Evolutionary conservation across 2,888 invertebrate species (phyloP).

Genomic region (Scelioninae gen. 1): DNA sequence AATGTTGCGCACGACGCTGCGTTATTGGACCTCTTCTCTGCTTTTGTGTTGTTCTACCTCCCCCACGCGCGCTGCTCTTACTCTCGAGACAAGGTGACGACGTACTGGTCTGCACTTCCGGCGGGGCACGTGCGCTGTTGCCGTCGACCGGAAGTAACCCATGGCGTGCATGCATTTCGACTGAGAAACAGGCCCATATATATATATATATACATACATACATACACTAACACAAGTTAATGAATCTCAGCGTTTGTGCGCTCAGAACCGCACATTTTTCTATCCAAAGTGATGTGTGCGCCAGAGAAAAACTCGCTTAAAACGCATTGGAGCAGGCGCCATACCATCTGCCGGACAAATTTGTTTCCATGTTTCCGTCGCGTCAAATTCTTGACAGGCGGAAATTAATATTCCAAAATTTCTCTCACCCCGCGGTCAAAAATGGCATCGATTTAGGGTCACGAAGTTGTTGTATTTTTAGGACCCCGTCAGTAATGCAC

Average conservation of each 20-base stretch:
- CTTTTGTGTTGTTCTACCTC: conserved; percentile 11
- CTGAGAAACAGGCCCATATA: conserved; percentile 48
- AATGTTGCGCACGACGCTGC: conserved; percentile 19
- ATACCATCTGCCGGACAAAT: conserved; percentile 7
- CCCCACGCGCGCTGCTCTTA: conserved; percentile 21
- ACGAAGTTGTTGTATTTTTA: too few relatives aligned
- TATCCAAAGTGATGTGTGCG: not conserved
- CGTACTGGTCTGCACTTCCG: conserved; percentile 68
- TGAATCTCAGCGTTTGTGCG: conserved; percentile 2
- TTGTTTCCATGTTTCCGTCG: conserved; percentile 5
- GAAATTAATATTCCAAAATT: conserved; percentile 24
- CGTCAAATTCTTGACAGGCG: conserved; percentile 13
- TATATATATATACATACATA: conserved; percentile 8
- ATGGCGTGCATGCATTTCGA: conserved; percentile 62
- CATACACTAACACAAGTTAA: not conserved
- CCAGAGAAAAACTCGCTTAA: not conserved
- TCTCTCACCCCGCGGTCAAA: too few relatives aligned
- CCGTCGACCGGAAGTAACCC: conserved; percentile 64
- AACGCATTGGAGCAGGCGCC: not conserved
- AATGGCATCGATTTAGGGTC: too few relatives aligned
- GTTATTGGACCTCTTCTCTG: conserved; percentile 36
- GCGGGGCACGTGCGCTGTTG: conserved; percentile 63
- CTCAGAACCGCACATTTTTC: not conserved
- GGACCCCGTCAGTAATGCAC: too few relatives aligned
- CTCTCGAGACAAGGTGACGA: conserved; percentile 66